phyloP scores from a whole-genome alignment of 2,797 vertebrate genomes.

The Anguilla marmorata region DNA sequence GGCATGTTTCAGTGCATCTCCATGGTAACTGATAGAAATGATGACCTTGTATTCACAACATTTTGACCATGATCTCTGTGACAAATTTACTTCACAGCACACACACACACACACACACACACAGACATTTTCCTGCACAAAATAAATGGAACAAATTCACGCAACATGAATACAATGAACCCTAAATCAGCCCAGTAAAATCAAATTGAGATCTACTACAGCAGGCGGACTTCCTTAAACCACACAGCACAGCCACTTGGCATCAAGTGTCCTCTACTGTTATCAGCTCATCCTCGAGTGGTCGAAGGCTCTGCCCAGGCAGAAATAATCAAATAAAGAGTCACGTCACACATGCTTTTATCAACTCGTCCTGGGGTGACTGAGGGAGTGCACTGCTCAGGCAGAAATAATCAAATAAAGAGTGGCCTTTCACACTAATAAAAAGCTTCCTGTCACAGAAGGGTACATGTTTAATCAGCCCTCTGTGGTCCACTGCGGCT shows the following conservation, averaged over 20 bases:
- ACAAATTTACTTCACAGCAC: neutral
- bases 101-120: neutral
- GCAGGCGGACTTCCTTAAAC: neutral
- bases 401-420: conserved; percentile 65
- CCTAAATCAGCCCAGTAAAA: neutral
- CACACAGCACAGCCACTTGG: conserved; percentile 40
- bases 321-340: conserved; percentile 56
- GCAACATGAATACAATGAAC: neutral
- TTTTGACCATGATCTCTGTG: neutral
- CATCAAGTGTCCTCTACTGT: conserved; percentile 37
- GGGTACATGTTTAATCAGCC: conserved; percentile 43
- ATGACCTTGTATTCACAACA: neutral
- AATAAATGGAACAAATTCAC: neutral
- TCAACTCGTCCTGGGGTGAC: conserved; percentile 36
- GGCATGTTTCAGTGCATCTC: neutral
- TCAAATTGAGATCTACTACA: neutral
- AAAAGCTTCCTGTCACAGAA: conserved; percentile 49
- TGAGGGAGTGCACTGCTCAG: conserved; percentile 43
- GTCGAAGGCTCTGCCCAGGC: conserved; percentile 37
- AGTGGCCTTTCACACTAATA: conserved; percentile 50
- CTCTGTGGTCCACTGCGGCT: conserved; percentile 33
- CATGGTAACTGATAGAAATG: neutral
- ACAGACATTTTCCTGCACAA: neutral
- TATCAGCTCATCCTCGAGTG: conserved; percentile 35
- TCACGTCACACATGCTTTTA: conserved; percentile 44